Percentiles rank a stretch among this genome's conserved stretches.
Conservation (phyloP, 2,797 vertebrate species). For the Helarctos malayanus region DNA sequence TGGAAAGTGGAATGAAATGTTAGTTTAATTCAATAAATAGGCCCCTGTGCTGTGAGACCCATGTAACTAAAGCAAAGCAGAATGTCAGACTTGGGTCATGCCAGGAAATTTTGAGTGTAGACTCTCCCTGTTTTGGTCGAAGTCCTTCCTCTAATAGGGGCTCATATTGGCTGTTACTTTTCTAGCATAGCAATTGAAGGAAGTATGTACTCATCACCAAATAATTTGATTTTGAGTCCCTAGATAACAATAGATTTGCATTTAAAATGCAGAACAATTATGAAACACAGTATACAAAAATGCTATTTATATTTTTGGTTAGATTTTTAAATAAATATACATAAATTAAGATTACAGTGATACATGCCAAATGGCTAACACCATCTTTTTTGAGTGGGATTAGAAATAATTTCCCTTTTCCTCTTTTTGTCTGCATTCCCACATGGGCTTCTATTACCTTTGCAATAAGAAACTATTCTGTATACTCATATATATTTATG, state of each 20-base stretch:
- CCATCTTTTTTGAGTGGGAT: background rate
- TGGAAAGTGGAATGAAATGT: background rate
- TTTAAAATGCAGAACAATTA: background rate
- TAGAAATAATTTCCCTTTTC: conserved; percentile 29
- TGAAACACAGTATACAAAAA: background rate
- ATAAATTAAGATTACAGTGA: background rate
- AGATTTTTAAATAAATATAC: conserved; percentile 25
- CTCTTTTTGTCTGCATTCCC: background rate
- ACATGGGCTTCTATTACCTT: background rate
- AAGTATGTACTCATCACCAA: background rate
- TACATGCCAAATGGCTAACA: background rate
- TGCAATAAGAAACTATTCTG: background rate
- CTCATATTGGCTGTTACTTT: background rate
- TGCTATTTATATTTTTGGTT: background rate
- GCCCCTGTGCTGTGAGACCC: background rate
- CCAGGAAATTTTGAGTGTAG: background rate
- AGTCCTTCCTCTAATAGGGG: background rate
- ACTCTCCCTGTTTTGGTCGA: background rate
- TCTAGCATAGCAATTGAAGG: background rate
- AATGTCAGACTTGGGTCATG: background rate
- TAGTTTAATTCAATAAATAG: background rate
- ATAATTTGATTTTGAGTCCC: background rate
- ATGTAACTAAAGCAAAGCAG: background rate
- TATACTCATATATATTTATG: background rate
- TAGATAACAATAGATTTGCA: background rate